Percentiles rank a stretch among this genome's conserved stretches.
These are phyloP conservation scores for Nylanderia fulva DNA, from an alignment of 1,140 invertebrate genomes.

Conservation along the genomic window DNA sequence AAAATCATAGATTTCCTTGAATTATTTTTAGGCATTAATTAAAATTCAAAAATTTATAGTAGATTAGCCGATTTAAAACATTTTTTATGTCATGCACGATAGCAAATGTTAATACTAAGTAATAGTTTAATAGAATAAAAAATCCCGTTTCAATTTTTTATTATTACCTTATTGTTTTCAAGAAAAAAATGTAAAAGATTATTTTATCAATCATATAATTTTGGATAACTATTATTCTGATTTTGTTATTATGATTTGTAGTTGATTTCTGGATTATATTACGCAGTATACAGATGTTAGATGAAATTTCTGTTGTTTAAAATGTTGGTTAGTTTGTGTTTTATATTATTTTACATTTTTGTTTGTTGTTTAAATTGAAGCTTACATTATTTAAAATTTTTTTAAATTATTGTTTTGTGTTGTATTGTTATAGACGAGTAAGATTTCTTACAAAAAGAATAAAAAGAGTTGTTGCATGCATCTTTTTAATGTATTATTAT, in stretches of 20 bases:
- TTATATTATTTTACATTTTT: slow-evolving; percentile 63
- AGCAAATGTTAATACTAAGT: slow-evolving; percentile 21
- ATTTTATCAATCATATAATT: slow-evolving; percentile 39
- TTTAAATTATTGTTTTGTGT: slow-evolving; percentile 25
- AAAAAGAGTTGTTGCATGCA: slow-evolving; percentile 61
- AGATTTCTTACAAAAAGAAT: slow-evolving; percentile 27
- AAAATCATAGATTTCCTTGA: slow-evolving; percentile 34
- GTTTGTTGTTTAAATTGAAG: slow-evolving; percentile 55
- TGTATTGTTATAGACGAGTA: slow-evolving; percentile 27
- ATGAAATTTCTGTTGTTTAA: slow-evolving; percentile 71
- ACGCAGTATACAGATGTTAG: slow-evolving; percentile 71
- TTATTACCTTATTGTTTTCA: slow-evolving; percentile 2
- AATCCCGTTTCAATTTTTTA: slow-evolving; percentile 24
- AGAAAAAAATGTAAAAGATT: not conserved
- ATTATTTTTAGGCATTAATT: slow-evolving; percentile 42
- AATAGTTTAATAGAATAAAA: slow-evolving; percentile 4
- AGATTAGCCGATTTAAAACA: not conserved
- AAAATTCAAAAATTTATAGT: slow-evolving; percentile 20
- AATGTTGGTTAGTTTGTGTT: slow-evolving; percentile 78
- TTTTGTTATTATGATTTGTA: slow-evolving; percentile 77
- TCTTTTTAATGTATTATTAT: not conserved
- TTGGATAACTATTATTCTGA: slow-evolving; percentile 54
- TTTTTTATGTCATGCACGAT: slow-evolving; percentile 49
- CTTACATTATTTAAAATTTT: slow-evolving; percentile 47
- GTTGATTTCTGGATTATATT: slow-evolving; percentile 77